Evolutionary conservation across 37 sponge, comb jelly and placozoan species (phyloP).

Genomic region (Bolinopsis microptera): DNA sequence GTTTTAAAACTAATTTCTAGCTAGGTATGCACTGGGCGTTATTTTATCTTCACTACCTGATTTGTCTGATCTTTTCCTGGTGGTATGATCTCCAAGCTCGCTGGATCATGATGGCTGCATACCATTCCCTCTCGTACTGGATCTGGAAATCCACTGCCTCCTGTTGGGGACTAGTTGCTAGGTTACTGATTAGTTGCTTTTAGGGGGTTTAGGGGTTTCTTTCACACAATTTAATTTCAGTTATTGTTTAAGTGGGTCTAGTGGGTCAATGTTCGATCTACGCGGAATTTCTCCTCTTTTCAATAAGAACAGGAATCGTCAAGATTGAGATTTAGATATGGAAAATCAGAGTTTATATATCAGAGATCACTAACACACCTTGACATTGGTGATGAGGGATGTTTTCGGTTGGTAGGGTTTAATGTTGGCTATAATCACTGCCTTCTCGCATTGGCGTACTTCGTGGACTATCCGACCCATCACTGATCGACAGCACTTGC

Average conservation of each 20-base stretch:
- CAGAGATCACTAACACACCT: no score
- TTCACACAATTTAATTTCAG: no score
- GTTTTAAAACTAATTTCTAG: no score
- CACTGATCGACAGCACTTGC: constrained; percentile 38
- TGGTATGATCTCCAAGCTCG: constrained; percentile 51
- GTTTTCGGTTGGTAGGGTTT: constrained; percentile 62
- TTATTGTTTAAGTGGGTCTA: no score
- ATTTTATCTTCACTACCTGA: no score
- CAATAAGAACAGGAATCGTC: no score
- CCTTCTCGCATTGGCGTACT: background rate
- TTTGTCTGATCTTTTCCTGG: background rate
- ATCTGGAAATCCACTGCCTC: constrained; percentile 34
- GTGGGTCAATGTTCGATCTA: no score
- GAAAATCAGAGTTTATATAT: no score
- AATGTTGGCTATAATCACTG: constrained; percentile 7
- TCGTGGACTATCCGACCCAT: constrained; percentile 48
- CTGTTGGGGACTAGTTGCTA: background rate
- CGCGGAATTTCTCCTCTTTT: no score
- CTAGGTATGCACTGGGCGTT: no score
- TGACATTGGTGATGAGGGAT: constrained; percentile 5
- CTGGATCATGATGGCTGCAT: constrained; percentile 47
- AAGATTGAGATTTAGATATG: no score
- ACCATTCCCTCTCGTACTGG: constrained; percentile 48
- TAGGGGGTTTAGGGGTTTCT: no score
- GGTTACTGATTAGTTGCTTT: background rate